Percentiles rank a stretch among this genome's conserved stretches.
phyloP scores from a whole-genome alignment of 2,888 invertebrate species.

The Idaea straminata region DNA sequence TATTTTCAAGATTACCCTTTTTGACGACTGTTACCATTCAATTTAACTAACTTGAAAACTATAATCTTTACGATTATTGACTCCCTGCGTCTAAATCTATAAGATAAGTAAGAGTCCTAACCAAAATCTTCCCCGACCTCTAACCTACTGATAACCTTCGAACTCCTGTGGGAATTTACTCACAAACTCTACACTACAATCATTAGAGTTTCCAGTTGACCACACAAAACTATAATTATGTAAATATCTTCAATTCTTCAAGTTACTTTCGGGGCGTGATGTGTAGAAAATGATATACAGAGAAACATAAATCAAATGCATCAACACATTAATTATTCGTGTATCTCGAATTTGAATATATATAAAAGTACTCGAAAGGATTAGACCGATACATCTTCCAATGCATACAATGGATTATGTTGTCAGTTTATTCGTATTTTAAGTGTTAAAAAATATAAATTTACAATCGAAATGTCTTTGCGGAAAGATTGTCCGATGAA shows the following conservation, averaged over 20 bases:
- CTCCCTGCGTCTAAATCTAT: background rate
- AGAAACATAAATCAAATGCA: slow-evolving; percentile 56
- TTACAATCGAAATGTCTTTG: background rate
- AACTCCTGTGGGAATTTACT: background rate
- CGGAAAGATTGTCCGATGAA: background rate
- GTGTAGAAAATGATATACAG: slow-evolving; percentile 41
- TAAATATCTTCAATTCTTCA: slow-evolving; percentile 42
- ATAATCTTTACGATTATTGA: background rate
- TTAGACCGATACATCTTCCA: slow-evolving; percentile 65
- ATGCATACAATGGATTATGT: slow-evolving; percentile 26
- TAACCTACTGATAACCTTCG: background rate
- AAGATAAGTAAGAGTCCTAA: background rate
- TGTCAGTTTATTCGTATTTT: slow-evolving; percentile 11
- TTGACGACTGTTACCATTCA: too few species aligned
- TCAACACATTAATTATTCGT: slow-evolving; percentile 60
- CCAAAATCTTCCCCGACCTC: background rate
- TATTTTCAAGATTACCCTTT: background rate
- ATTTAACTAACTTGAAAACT: too few species aligned
- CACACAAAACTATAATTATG: slow-evolving; percentile 49
- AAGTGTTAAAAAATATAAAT: slow-evolving; percentile 1
- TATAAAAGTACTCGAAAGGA: slow-evolving; percentile 58
- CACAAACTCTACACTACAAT: slow-evolving; percentile 6
- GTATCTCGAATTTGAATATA: slow-evolving; percentile 49
- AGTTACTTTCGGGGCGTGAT: slow-evolving; percentile 31
- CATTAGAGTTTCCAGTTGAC: slow-evolving; percentile 9